Base-by-base conservation (phyloP, 23 tunicate species). In the Halocynthia aurantium region DNA sequence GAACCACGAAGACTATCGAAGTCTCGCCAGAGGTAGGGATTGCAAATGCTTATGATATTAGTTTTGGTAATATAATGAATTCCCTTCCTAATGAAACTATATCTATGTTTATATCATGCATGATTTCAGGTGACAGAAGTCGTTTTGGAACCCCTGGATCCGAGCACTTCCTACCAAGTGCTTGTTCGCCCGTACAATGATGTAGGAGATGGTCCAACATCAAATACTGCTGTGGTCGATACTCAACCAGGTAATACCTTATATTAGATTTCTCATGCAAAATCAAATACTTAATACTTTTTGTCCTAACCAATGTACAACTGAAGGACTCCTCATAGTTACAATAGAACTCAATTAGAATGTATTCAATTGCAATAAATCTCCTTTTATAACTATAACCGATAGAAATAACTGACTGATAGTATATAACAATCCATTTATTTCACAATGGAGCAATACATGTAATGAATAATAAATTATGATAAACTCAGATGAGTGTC, bases 121-220 rank as follows among this genome's bases (percentile, higher is more conserved):
- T 72, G 50, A 49, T 72, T 12, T 40, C 53, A 80, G 83, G 83
- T 50, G 20, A 54, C 18, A 6, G 83, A 79, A 52, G 87, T 74
- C 2, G 51, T 31, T 21, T 63, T 92, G 53, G 88, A 82, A 11
- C 81, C 77, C 61, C 80, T 92, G 7, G 95, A 82, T 52, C 81
- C 98, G 8, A 81, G 66, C 85, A 86, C 92, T 0, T 15, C 88
- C 5, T 92, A 92, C 76, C 92, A 86, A 54, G 84, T 92, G 19
- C 81, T 87, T 22, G 92, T 92, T 15, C 76, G 93, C 13, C 82
- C 98, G 6, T 73, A 52, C 70, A 92, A 92, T 82, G 61, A 69
- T 53, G 92, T 84, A 10, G 98, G 98, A 8, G 98, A 83, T 66
- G 98, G 98, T n/a, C 88, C 81, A 49, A 60, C 98, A 58, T 80